phyloP scores from a whole-genome alignment of 2,797 vertebrate species.

The Valencia hispanica region DNA sequence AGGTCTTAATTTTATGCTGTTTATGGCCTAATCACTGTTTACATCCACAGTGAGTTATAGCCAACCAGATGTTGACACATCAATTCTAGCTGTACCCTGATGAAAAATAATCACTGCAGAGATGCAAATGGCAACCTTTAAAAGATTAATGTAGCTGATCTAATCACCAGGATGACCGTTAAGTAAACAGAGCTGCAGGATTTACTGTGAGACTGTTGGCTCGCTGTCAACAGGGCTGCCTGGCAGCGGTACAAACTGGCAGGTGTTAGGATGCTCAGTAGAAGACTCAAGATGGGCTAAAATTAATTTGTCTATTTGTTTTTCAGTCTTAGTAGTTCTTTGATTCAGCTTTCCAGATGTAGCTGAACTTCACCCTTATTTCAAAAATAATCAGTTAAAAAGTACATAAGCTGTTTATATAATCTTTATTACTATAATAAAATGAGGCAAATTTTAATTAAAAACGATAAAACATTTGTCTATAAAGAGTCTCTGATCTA shows the following conservation, averaged over 20 bases:
- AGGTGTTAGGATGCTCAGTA: background rate
- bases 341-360: background rate
- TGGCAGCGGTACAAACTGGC: slow-evolving; percentile 11
- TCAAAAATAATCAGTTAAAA: too few species aligned
- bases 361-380: background rate
- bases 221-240: background rate
- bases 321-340: background rate
- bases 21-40: slow-evolving; percentile 45
- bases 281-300: background rate
- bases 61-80: slow-evolving; percentile 56
- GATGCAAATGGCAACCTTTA: slow-evolving; percentile 49
- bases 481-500: background rate
- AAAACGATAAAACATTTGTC: too few species aligned
- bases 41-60: slow-evolving; percentile 39
- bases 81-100: slow-evolving; percentile 35
- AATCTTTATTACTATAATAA: background rate
- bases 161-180: slow-evolving; percentile 48
- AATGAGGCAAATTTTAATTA: too few species aligned
- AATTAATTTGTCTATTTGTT: background rate
- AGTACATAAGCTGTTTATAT: background rate
- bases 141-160: slow-evolving; percentile 56
- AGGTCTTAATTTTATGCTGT: slow-evolving; percentile 31
- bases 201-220: slow-evolving; percentile 53
- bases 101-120: slow-evolving; percentile 32
- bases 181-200: slow-evolving; percentile 43